phyloP scores from a whole-genome alignment of 2,797 vertebrate species.

The Rachycentron canadum region DNA sequence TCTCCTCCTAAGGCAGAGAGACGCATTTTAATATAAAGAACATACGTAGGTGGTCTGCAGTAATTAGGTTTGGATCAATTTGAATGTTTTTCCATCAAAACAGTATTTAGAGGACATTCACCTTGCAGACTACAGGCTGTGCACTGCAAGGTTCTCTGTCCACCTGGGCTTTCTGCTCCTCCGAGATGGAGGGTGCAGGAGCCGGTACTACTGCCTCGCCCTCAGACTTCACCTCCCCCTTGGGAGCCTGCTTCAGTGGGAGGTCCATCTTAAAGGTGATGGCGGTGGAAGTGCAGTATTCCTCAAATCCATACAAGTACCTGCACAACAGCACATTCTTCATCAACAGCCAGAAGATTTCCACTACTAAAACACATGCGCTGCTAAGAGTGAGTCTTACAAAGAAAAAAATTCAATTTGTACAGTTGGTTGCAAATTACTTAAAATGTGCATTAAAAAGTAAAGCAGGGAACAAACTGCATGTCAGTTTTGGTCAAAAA shows the following conservation, averaged over 20 bases:
- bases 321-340: constrained; percentile 64
- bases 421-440: background rate
- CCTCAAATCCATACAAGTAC: constrained; percentile 88
- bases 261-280: constrained; percentile 88
- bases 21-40: constrained; percentile 36
- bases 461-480: background rate
- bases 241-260: constrained; percentile 81
- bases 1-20: constrained; percentile 79
- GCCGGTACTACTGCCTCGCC: constrained; percentile 45
- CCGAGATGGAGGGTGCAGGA: constrained; percentile 45
- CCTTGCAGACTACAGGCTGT: constrained; percentile 74
- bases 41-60: background rate
- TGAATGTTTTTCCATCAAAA: background rate
- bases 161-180: constrained; percentile 70
- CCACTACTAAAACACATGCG: background rate
- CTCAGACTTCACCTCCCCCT: constrained; percentile 75
- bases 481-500: constrained; percentile 10
- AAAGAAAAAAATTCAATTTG: background rate
- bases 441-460: constrained; percentile 17
- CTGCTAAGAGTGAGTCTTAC: background rate
- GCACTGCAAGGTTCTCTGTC: constrained; percentile 64
- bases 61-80: background rate
- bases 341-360: constrained; percentile 15
- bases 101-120: constrained; percentile 38
- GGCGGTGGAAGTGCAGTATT: constrained; percentile 86